Percentiles rank a stretch among this genome's conserved stretches.
Evolutionary conservation across 2,888 invertebrate genomes (phyloP).

Genomic region (Parnassius glacialis): DNA sequence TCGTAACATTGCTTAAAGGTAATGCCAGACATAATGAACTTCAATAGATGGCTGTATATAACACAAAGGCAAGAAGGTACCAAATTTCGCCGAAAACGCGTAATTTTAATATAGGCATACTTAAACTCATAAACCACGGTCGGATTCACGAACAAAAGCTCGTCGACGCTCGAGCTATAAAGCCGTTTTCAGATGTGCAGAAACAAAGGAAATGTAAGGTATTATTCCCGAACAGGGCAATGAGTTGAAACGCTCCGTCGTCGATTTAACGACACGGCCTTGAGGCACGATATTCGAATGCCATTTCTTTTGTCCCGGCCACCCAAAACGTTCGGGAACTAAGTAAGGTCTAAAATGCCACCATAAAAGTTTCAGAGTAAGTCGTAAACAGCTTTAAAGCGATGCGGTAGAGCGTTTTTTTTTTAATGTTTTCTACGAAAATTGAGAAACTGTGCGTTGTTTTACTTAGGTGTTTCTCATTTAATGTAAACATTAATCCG

Average conservation of each 20-base stretch:
- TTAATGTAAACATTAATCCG: no score
- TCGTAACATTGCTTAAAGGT: no score
- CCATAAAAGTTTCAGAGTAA: conserved; percentile 49
- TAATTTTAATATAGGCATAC: not conserved
- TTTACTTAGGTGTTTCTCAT: not conserved
- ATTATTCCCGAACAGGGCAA: conserved; percentile 35
- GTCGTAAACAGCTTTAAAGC: conserved; percentile 43
- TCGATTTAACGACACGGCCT: conserved; percentile 39
- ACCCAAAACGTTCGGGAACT: conserved; percentile 31
- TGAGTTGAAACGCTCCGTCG: conserved; percentile 35
- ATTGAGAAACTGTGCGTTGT: not conserved
- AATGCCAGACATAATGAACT: no score
- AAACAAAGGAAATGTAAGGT: conserved; percentile 37
- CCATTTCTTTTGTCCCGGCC: conserved; percentile 32
- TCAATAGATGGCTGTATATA: no score
- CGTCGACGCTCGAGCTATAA: conserved; percentile 1
- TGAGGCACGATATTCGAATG: conserved; percentile 30
- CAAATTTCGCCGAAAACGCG: not conserved
- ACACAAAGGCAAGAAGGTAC: no score
- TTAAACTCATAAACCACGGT: conserved; percentile 15
- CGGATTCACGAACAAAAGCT: conserved; percentile 13
- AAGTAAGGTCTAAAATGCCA: conserved; percentile 43
- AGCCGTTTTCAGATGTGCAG: conserved; percentile 29
- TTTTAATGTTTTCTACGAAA: conserved; percentile 28
- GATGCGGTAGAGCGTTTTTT: conserved; percentile 33